Evolutionary conservation across 1,140 invertebrate species (phyloP).

Genomic region (Babylonia areolata): DNA sequence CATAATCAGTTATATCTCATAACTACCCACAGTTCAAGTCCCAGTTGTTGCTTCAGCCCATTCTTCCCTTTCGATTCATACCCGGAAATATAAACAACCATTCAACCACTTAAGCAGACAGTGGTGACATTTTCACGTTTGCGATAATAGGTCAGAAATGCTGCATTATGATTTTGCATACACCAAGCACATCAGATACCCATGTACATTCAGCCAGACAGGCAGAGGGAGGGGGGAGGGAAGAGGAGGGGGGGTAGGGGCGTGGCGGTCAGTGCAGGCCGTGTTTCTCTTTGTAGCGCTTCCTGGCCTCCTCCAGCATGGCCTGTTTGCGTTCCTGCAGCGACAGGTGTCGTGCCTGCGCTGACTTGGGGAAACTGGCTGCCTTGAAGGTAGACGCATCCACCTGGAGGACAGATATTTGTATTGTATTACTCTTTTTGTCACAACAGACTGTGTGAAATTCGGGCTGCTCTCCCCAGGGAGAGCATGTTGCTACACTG

Average conservation of each 20-base stretch:
- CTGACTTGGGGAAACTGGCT: slow-evolving; percentile 79
- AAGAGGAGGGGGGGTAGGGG: no score
- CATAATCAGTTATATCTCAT: not conserved
- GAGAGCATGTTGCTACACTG: no score
- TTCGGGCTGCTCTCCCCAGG: no score
- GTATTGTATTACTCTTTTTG: no score
- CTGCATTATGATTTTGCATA: not conserved
- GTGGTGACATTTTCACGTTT: not conserved
- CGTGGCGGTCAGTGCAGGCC: slow-evolving; percentile 54
- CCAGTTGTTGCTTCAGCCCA: no score
- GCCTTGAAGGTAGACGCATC: slow-evolving; percentile 56
- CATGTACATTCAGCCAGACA: not conserved
- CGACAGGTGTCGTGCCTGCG: slow-evolving; percentile 81
- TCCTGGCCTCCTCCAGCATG: slow-evolving; percentile 86
- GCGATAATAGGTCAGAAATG: not conserved
- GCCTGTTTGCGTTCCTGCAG: slow-evolving; percentile 87
- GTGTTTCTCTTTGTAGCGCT: slow-evolving; percentile 88
- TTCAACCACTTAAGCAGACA: not conserved
- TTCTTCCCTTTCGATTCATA: not conserved
- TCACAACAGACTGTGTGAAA: no score
- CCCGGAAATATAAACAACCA: not conserved
- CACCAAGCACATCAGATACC: not conserved
- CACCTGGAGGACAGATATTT: slow-evolving; percentile 36
- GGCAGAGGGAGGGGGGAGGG: not conserved
- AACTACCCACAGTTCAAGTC: no score